Base-by-base conservation (phyloP, 64 coral and sea anemone species). In the Catalaphyllia jardinei region DNA sequence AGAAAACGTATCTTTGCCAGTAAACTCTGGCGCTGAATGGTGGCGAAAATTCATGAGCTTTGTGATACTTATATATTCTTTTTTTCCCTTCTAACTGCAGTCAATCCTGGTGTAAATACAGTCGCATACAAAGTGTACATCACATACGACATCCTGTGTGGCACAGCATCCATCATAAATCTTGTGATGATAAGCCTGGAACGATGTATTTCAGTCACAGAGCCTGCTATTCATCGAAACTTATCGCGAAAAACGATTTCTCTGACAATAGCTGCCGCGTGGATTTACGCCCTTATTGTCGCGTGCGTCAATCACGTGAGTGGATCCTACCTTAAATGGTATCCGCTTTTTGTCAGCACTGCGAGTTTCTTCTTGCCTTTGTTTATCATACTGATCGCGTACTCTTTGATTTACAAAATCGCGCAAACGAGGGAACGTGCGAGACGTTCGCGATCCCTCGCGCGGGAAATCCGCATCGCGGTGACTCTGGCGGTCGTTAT, bases 111-210 rank as follows among this genome's bases (percentile, higher is more conserved):
- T 25, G 4, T 30, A 18, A 27, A 13, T 30, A 78, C 75, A 19
- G 52, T 86, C 4, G 38, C 94, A 4, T 94, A 94, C 76, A 83
- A 83, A 86, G 67, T 98, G 31, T 98, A 89, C 93, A 94, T 98
- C 73, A 92, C 93, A n/a, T 92, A 94, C 35, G 96, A 98, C 69
- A 98, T 92, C 50, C 57, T 94, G 22, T 94, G 93, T 62, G 93
- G 96, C 13, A 94, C 96, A 59, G 89, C 96, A 42, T 98, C 96
- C 42, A 95, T 98, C 33, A 92, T 92, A 71, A 94, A 92, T 76
- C 93, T 98, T 46, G 96, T 93, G 38, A 94, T 90, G 73, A 98
- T 98, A 69, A 98, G 96, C 46, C 64, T 98, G 14, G 96, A 98
- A 25, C 93, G 96, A 20, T 98, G 96, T 62, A 71, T 98, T 29